These are phyloP conservation scores for Planiliza haematocheilus DNA, from an alignment of 2,113 vertebrate genomes.

Conservation along the genomic window DNA sequence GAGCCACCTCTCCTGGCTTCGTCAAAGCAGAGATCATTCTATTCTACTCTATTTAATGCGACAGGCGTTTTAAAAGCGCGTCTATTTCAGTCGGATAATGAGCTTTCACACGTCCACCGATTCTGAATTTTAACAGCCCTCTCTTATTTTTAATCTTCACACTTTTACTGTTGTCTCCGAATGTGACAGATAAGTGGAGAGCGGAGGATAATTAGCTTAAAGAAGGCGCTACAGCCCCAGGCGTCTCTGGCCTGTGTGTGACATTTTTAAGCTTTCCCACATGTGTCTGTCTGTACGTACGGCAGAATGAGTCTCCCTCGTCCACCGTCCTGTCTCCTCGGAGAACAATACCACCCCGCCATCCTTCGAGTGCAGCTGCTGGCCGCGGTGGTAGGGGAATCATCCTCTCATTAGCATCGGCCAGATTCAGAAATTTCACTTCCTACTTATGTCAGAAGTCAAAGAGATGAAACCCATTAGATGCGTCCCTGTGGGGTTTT, in stretches of 20 bases:
- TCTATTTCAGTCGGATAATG: slow-evolving; percentile 38
- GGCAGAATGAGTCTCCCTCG: slow-evolving; percentile 24
- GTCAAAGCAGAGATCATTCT: slow-evolving; percentile 20
- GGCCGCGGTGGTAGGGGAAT: slow-evolving; percentile 28
- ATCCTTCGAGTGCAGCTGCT: slow-evolving; percentile 6
- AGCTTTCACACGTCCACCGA: slow-evolving; percentile 42
- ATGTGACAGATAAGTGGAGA: slow-evolving; percentile 45
- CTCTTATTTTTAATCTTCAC: slow-evolving; percentile 59
- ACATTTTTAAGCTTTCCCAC: background rate
- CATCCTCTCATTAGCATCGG: slow-evolving; percentile 49
- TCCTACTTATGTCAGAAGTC: slow-evolving; percentile 56
- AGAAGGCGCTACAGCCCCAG: background rate
- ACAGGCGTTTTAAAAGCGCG: slow-evolving; percentile 23
- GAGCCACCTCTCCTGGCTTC: slow-evolving; percentile 1
- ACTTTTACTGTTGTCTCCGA: slow-evolving; percentile 44
- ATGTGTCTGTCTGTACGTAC: slow-evolving; percentile 1
- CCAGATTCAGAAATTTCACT: slow-evolving; percentile 41
- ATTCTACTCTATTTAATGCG: slow-evolving; percentile 14
- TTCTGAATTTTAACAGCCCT: slow-evolving; percentile 43
- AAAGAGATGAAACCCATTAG: slow-evolving; percentile 44
- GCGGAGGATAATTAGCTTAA: slow-evolving; percentile 57
- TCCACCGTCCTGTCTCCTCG: slow-evolving; percentile 12
- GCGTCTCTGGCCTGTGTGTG: slow-evolving; percentile 3
- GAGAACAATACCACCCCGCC: slow-evolving; percentile 2
- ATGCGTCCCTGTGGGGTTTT: background rate